Percentiles rank a stretch among this genome's conserved stretches.
phyloP scores from a whole-genome alignment of 2,888 invertebrate species.

The Eupithecia centaureata region DNA sequence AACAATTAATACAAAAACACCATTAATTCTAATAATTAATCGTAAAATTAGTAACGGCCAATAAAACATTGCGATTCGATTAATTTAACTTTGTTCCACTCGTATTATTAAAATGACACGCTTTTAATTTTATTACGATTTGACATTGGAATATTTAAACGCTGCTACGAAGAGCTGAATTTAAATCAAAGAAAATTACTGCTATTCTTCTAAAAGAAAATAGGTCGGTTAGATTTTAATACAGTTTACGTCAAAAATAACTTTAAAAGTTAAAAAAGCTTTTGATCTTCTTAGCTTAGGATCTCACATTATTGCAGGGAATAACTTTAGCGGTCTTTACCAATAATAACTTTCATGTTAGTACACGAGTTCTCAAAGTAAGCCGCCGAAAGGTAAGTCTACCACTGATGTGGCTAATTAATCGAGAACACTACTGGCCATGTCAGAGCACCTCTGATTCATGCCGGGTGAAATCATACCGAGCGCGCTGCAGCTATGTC shows the following conservation, averaged over 20 bases:
- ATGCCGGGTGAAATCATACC: constrained; percentile 63
- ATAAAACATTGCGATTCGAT: constrained; percentile 50
- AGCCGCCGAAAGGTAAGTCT: constrained; percentile 45
- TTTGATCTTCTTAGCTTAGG: no score
- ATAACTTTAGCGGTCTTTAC: not conserved
- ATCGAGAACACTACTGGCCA: constrained; percentile 67
- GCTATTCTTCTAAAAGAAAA: not conserved
- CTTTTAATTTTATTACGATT: constrained; percentile 41
- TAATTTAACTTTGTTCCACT: constrained; percentile 54
- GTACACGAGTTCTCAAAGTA: constrained; percentile 18
- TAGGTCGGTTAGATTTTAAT: not conserved
- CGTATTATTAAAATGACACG: constrained; percentile 35
- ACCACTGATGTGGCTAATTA: constrained; percentile 74
- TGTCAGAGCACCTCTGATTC: constrained; percentile 68
- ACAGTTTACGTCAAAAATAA: not conserved
- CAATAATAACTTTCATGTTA: constrained; percentile 10
- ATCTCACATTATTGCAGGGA: no score
- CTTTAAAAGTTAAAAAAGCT: no score
- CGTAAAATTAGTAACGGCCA: constrained; percentile 45
- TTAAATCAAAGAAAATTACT: not conserved
- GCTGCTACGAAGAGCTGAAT: not conserved
- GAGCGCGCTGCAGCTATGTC: constrained; percentile 53
- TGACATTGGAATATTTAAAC: constrained; percentile 37
- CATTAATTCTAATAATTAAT: constrained; percentile 10
- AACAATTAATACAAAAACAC: not conserved